Evolutionary conservation across 2,113 vertebrate species (phyloP).

Genomic region (Andinoacara biseriatus): DNA sequence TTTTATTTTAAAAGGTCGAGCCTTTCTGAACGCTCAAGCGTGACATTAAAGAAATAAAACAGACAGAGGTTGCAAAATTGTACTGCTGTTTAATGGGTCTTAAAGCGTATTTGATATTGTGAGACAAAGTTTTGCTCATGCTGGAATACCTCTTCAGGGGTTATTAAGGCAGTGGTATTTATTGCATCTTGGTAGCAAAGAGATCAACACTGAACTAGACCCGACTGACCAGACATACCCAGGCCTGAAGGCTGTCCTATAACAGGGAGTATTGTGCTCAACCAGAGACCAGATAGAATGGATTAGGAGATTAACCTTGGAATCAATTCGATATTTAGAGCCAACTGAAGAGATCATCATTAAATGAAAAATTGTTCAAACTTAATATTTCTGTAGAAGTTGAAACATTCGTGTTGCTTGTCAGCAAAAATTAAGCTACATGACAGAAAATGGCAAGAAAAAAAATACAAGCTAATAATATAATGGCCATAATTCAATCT

Average conservation of each 20-base stretch:
- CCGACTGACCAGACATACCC: neutral
- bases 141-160: neutral
- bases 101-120: neutral
- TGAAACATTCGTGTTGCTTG: too few species aligned
- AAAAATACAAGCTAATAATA: too few species aligned
- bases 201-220: neutral
- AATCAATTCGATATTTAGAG: neutral
- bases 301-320: neutral
- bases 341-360: neutral
- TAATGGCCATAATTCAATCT: neutral
- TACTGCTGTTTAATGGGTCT: conserved; percentile 2
- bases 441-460: too few species aligned
- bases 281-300: neutral
- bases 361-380: neutral
- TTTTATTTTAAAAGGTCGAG: neutral
- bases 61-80: neutral
- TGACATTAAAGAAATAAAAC: conserved; percentile 3
- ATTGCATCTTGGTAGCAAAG: neutral
- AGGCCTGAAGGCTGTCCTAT: neutral
- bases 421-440: too few species aligned
- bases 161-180: neutral
- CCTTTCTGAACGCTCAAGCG: neutral
- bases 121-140: neutral
- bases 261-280: neutral
- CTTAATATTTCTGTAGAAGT: too few species aligned